Percentiles rank a stretch among this genome's conserved stretches.
These are phyloP conservation scores for Prionace glauca DNA, from an alignment of 2,797 vertebrate species.

Conservation along the genomic window DNA sequence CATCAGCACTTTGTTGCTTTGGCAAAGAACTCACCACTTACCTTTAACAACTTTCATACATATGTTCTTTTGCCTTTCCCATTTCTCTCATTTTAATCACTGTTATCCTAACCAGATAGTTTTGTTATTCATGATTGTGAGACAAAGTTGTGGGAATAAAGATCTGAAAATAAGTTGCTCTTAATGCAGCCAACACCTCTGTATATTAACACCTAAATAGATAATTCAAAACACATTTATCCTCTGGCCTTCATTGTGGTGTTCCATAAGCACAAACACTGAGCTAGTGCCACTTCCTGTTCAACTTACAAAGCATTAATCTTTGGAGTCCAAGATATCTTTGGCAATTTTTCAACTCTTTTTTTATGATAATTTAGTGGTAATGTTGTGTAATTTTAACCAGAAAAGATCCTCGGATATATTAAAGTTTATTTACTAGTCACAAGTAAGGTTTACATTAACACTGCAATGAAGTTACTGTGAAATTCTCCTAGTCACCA, in stretches of 20 bases:
- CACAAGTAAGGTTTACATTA: too few species aligned
- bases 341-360: background rate
- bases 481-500: too few species aligned
- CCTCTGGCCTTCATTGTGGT: background rate
- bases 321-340: background rate
- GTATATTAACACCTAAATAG: background rate
- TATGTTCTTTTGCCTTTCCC: background rate
- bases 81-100: background rate
- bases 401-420: background rate
- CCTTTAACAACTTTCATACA: background rate
- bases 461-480: too few species aligned
- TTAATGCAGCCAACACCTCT: background rate
- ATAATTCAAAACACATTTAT: slow-evolving; percentile 3
- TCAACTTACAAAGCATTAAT: background rate
- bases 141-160: background rate
- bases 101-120: background rate
- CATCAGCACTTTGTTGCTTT: background rate
- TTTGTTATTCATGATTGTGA: background rate
- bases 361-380: background rate
- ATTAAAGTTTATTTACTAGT: too few species aligned
- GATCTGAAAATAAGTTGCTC: background rate
- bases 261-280: background rate
- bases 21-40: background rate
- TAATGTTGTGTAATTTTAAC: background rate
- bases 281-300: background rate